These are phyloP conservation scores for Pangasius djambal DNA, from an alignment of 2,797 vertebrate species.

Conservation along the genomic window DNA sequence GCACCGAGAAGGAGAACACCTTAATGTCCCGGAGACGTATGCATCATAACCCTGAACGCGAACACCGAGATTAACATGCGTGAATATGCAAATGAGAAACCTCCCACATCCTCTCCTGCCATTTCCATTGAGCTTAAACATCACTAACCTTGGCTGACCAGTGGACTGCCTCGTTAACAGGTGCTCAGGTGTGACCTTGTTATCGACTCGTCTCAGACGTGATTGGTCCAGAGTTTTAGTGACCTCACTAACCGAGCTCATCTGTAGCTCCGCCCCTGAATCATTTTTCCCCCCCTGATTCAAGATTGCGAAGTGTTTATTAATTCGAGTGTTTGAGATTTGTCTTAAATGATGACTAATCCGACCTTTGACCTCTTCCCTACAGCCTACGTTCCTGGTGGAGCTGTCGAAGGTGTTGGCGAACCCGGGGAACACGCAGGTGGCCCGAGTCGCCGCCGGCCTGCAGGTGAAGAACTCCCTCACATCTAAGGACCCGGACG, in stretches of 20 bases:
- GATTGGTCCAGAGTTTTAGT: background rate
- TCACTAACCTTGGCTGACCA: background rate
- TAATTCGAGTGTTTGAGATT: background rate
- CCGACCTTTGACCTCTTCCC: conserved; percentile 2
- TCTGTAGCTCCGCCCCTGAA: background rate
- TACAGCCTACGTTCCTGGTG: conserved; percentile 94
- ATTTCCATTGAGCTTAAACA: background rate
- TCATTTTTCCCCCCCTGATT: no score
- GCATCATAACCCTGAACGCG: background rate
- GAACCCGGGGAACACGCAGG: conserved; percentile 96
- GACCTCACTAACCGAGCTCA: background rate
- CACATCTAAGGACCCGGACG: conserved; percentile 95
- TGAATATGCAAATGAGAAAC: background rate
- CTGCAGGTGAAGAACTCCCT: conserved; percentile 98
- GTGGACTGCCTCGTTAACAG: background rate
- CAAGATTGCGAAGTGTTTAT: background rate
- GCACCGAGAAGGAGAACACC: background rate
- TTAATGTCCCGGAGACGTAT: background rate
- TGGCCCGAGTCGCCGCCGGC: conserved; percentile 92
- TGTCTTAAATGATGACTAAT: background rate
- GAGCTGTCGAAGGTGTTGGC: conserved; percentile 96
- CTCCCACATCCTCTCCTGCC: background rate
- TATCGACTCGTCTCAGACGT: background rate
- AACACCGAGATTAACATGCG: background rate
- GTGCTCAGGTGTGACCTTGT: background rate